These are phyloP conservation scores for Siderastrea siderea DNA, from an alignment of 92 coral and sea anemone genomes.

Conservation along the genomic window DNA sequence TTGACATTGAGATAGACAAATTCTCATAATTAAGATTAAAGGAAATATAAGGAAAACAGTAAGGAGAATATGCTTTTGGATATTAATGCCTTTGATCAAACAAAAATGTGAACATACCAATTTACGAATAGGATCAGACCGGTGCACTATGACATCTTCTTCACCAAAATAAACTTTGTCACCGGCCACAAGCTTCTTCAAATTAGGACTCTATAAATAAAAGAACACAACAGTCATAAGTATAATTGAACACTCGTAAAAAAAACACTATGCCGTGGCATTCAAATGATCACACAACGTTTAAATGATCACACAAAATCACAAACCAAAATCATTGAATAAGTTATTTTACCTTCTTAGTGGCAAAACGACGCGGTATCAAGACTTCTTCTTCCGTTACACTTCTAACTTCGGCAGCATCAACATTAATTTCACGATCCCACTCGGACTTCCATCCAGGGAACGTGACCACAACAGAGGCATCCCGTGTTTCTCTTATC, in stretches of 20 bases:
- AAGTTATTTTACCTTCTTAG: conserved; percentile 25
- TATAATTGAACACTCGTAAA: background rate
- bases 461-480: conserved; percentile 6
- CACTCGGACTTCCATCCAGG: conserved; percentile 31
- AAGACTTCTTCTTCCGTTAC: conserved; percentile 18
- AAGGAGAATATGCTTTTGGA: background rate
- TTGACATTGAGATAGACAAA: background rate
- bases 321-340: background rate
- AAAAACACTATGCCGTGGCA: background rate
- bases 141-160: conserved; percentile 23
- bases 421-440: background rate
- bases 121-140: conserved; percentile 42
- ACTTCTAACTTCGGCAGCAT: background rate
- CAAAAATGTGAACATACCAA: conserved; percentile 10
- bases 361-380: conserved; percentile 30
- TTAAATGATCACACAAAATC: background rate
- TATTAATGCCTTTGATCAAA: background rate
- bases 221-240: background rate
- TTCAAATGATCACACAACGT: background rate
- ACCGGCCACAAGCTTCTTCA: conserved; percentile 38
- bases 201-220: conserved; percentile 28
- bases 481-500: conserved; percentile 18
- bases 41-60: background rate
- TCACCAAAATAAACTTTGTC: conserved; percentile 20
- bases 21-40: background rate